Conservation (phyloP, 2,888 invertebrate genomes). For the Coelinius sp. region DNA sequence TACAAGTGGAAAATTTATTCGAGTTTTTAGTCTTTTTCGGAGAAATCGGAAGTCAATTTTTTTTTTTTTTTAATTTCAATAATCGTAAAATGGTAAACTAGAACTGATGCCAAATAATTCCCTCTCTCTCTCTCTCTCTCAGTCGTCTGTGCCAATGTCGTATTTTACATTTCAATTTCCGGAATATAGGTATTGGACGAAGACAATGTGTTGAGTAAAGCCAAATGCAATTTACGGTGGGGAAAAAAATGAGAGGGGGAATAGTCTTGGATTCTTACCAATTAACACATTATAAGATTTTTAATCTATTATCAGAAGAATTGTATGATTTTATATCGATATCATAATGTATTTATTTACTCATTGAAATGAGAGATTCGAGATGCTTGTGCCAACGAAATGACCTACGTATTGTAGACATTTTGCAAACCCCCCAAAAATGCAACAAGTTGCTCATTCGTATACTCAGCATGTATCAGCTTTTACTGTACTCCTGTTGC, state of each 20-base stretch:
- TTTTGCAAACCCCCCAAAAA: constrained; percentile 49
- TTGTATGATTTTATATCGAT: background rate
- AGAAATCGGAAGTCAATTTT: background rate
- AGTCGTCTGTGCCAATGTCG: background rate
- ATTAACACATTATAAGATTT: background rate
- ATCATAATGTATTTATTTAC: background rate
- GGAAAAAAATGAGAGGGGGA: background rate
- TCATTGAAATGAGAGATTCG: background rate
- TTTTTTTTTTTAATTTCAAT: background rate
- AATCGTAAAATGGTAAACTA: background rate
- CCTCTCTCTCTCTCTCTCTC: background rate
- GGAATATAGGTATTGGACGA: background rate
- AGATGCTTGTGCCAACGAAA: constrained; percentile 3
- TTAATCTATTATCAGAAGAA: background rate
- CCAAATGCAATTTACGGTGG: background rate
- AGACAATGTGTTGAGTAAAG: background rate
- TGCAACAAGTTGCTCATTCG: constrained; percentile 68
- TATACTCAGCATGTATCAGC: constrained; percentile 22
- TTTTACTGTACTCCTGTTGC: constrained; percentile 22
- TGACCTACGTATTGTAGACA: constrained; percentile 20
- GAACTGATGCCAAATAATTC: constrained; percentile 1
- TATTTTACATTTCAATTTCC: constrained; percentile 9
- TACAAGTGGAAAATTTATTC: no score
- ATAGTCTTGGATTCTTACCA: constrained; percentile 4
- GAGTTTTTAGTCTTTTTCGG: background rate